These are phyloP conservation scores for Lochmaea capreae DNA, from an alignment of 2,888 invertebrate genomes.

Conservation along the genomic window DNA sequence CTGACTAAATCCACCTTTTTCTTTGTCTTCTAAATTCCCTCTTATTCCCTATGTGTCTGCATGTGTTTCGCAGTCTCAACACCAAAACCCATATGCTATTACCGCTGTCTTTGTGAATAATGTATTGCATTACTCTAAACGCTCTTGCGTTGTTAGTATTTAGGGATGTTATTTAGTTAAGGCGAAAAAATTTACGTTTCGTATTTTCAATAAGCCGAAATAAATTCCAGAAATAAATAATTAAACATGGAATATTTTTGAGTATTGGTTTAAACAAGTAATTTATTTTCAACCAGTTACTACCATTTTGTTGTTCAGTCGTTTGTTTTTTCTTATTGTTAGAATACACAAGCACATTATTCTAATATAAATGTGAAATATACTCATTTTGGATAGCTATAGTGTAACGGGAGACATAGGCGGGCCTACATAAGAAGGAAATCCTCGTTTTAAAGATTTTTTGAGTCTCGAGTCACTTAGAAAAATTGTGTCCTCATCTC, in stretches of 20 bases:
- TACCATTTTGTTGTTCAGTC: conserved; percentile 1
- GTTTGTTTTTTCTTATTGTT: conserved; percentile 28
- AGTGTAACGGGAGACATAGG: background rate
- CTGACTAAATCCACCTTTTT: conserved; percentile 26
- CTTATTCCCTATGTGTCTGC: conserved; percentile 7
- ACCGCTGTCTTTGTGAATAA: conserved; percentile 58
- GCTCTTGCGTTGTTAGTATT: conserved; percentile 46
- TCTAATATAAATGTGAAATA: conserved; percentile 31
- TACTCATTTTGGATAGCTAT: conserved; percentile 18
- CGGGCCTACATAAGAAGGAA: background rate
- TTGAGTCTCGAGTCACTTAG: too few species aligned
- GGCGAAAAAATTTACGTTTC: conserved; percentile 13
- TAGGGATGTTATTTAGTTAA: conserved; percentile 44
- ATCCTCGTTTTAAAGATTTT: background rate
- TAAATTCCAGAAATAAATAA: conserved; percentile 2
- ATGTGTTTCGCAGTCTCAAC: conserved; percentile 17
- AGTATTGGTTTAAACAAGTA: too few species aligned
- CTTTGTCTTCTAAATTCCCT: conserved; percentile 21
- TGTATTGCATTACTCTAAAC: conserved; percentile 56
- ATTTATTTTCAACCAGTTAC: background rate
- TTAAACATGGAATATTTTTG: too few species aligned
- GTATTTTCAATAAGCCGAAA: conserved; percentile 24
- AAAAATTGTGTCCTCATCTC: too few species aligned
- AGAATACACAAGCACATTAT: conserved; percentile 20
- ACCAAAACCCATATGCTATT: conserved; percentile 54